phyloP scores from a whole-genome alignment of 1,140 invertebrate species.

The Orchestia grillus region DNA sequence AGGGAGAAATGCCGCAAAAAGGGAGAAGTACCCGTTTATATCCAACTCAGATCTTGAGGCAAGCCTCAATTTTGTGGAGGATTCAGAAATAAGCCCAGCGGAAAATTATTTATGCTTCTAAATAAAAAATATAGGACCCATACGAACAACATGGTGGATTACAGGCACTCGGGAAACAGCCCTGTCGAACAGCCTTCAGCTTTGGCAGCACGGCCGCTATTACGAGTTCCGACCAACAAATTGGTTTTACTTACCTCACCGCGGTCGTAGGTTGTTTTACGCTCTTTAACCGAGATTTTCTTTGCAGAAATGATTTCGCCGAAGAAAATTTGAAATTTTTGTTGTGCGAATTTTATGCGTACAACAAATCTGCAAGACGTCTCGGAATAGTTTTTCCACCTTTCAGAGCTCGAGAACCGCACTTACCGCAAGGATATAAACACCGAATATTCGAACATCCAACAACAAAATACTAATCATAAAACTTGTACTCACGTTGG shows the following conservation, averaged over 20 bases:
- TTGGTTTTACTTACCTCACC: background rate
- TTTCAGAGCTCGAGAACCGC: background rate
- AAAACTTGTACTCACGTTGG: conserved; percentile 77
- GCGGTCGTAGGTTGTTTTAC: no score
- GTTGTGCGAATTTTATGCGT: background rate
- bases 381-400: background rate
- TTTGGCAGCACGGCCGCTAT: background rate
- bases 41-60: background rate
- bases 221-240: background rate
- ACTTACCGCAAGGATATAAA: background rate
- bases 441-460: background rate
- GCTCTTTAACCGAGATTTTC: background rate
- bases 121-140: background rate
- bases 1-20: no score
- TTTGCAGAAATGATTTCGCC: background rate
- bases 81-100: background rate
- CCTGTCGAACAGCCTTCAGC: background rate
- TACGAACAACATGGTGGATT: background rate
- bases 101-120: background rate
- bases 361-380: background rate
- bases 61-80: background rate
- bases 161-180: background rate
- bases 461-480: background rate
- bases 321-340: background rate
- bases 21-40: background rate